Conservation (phyloP, 2,113 vertebrate genomes). For the Antennarius striatus region DNA sequence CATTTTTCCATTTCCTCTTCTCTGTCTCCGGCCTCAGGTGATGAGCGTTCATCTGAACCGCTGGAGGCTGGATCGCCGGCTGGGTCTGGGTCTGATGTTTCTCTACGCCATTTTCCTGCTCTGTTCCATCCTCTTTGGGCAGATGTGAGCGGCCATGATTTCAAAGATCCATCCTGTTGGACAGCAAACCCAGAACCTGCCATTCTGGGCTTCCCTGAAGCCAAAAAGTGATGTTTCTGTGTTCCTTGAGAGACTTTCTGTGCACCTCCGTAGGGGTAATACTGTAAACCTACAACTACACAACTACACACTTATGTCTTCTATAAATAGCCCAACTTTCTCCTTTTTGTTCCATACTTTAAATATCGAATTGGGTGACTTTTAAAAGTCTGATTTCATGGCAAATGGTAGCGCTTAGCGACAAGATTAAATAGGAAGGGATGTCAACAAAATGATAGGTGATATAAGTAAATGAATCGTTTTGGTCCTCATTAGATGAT, state of each 20-base stretch:
- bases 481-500: neutral
- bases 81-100: conserved; percentile 77
- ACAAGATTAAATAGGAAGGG: conserved; percentile 2
- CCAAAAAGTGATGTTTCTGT: conserved; percentile 38
- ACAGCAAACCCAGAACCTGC: conserved; percentile 14
- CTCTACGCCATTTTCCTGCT: conserved; percentile 82
- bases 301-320: conserved; percentile 9
- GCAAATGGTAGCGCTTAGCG: conserved; percentile 15
- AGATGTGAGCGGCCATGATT: conserved; percentile 69
- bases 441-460: neutral
- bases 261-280: conserved; percentile 29
- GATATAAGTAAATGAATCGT: conserved; percentile 1
- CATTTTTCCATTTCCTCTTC: neutral
- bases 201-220: conserved; percentile 28
- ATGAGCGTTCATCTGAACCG: conserved; percentile 79
- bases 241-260: conserved; percentile 27
- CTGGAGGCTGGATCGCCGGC: conserved; percentile 80
- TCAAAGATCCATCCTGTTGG: conserved; percentile 33
- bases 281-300: conserved; percentile 28
- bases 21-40: conserved; percentile 63
- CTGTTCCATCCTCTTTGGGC: conserved; percentile 81
- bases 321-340: conserved; percentile 18
- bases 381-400: conserved; percentile 4
- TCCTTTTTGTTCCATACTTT: conserved; percentile 13
- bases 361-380: conserved; percentile 6